phyloP scores from a whole-genome alignment of 2,797 vertebrate species.

The Rhodeus uyekii region DNA sequence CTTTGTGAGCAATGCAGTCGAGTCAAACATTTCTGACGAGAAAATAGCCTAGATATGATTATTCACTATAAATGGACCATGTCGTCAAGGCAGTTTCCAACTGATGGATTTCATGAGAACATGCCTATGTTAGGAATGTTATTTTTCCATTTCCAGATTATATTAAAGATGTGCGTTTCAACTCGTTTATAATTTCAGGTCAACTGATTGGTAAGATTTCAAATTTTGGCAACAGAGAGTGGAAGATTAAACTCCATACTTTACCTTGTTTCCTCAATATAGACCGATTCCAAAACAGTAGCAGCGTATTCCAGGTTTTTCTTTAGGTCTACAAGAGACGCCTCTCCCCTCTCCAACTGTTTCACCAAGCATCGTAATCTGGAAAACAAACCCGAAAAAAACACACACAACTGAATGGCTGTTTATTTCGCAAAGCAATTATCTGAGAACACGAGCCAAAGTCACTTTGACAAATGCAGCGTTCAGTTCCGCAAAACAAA shows the following conservation, averaged over 20 bases:
- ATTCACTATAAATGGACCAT: not conserved
- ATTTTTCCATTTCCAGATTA: not conserved
- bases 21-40: not conserved
- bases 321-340: slow-evolving; percentile 92
- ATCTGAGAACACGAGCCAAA: not conserved
- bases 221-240: too few species aligned
- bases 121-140: not conserved
- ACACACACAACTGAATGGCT: not conserved
- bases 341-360: slow-evolving; percentile 94
- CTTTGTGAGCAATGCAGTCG: not conserved
- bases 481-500: not conserved
- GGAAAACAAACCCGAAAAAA: slow-evolving; percentile 58
- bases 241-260: not conserved
- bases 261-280: slow-evolving; percentile 97
- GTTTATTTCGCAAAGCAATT: not conserved
- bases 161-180: not conserved
- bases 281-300: slow-evolving; percentile 93
- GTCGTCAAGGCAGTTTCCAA: not conserved
- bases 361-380: slow-evolving; percentile 96
- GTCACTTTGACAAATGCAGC: not conserved
- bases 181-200: not conserved
- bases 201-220: not conserved
- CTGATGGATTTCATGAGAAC: not conserved
- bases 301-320: slow-evolving; percentile 98
- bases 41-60: not conserved